These are phyloP conservation scores for Acrobasis suavella DNA, from an alignment of 2,888 invertebrate genomes.

Conservation along the genomic window DNA sequence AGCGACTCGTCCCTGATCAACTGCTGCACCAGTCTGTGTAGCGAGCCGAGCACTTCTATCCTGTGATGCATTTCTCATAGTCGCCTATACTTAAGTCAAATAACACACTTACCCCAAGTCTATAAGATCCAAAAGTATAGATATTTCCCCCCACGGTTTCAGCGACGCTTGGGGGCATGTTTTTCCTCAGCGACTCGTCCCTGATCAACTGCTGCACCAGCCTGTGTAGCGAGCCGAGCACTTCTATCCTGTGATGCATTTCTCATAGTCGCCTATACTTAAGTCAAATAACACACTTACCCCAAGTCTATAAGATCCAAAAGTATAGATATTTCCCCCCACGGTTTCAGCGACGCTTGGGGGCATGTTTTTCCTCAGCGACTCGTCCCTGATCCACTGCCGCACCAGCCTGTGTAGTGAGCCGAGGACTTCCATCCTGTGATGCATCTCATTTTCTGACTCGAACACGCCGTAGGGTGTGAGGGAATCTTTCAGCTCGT, in stretches of 20 bases:
- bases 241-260: slow-evolving; percentile 85
- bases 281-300: slow-evolving; percentile 68
- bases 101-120: slow-evolving; percentile 87
- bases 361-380: slow-evolving; percentile 95
- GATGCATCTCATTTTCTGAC: slow-evolving; percentile 93
- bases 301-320: slow-evolving; percentile 97
- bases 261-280: background rate
- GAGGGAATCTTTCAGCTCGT: slow-evolving; percentile 89
- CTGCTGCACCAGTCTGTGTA: slow-evolving; percentile 94
- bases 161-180: slow-evolving; percentile 95
- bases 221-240: slow-evolving; percentile 91
- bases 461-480: slow-evolving; percentile 95
- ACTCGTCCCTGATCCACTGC: slow-evolving; percentile 96
- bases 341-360: slow-evolving; percentile 93
- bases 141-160: slow-evolving; percentile 98
- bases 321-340: slow-evolving; percentile 99
- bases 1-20: slow-evolving; percentile 97
- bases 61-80: too few species aligned
- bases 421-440: slow-evolving; percentile 92
- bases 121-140: slow-evolving; percentile 99
- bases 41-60: slow-evolving; percentile 91
- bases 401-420: slow-evolving; percentile 95
- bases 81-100: too few species aligned
- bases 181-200: slow-evolving; percentile 92
- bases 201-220: slow-evolving; percentile 91